phyloP scores from a whole-genome alignment of 2,888 invertebrate species.

The Tipula lateralis region DNA sequence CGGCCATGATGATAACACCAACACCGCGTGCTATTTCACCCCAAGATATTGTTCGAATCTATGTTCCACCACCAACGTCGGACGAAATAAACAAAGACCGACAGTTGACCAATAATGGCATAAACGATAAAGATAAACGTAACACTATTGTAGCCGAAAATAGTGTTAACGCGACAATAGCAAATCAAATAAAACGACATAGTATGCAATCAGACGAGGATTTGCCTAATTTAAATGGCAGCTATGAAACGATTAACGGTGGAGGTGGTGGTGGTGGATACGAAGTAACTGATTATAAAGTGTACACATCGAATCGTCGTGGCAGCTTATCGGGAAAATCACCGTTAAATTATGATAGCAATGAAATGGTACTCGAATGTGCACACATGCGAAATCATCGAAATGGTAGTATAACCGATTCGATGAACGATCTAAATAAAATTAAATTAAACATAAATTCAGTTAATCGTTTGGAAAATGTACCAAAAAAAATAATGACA shows the following conservation, averaged over 20 bases:
- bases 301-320: conserved; percentile 31
- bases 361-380: conserved; percentile 35
- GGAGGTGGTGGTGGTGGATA: background rate
- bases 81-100: conserved; percentile 31
- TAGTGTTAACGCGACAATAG: background rate
- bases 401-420: background rate
- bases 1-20: conserved; percentile 37
- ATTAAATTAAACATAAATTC: background rate
- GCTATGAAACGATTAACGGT: background rate
- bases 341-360: conserved; percentile 33
- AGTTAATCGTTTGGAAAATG: background rate
- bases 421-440: background rate
- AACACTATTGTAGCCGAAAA: background rate
- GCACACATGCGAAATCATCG: conserved; percentile 34
- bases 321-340: conserved; percentile 37
- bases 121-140: background rate
- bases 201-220: conserved; percentile 34
- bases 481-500: conserved; percentile 35
- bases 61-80: conserved; percentile 37
- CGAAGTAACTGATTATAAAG: conserved; percentile 11
- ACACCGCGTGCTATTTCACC: conserved; percentile 37
- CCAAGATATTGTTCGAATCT: conserved; percentile 38
- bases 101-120: background rate
- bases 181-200: background rate
- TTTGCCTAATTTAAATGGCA: conserved; percentile 26